Percentiles rank a stretch among this genome's conserved stretches.
Conservation (phyloP, 1,140 invertebrate species). For the Meloidogyne hapla region DNA sequence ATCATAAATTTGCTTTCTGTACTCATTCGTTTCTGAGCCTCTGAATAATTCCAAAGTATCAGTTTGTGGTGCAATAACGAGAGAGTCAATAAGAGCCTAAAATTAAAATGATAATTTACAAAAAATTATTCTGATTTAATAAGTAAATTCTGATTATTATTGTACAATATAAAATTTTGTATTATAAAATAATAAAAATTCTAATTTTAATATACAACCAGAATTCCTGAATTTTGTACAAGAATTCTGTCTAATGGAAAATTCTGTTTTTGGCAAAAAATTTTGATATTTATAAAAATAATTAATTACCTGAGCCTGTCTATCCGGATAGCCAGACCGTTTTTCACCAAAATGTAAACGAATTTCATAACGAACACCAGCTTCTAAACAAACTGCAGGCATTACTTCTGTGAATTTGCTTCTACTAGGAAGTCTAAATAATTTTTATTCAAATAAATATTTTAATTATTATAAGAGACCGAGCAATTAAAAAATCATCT, state of each 20-base stretch:
- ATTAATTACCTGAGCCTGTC: constrained; percentile 68
- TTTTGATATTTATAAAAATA: no score
- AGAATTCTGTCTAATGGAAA: no score
- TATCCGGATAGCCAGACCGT: constrained; percentile 69
- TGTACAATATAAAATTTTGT: no score
- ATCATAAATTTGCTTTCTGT: constrained; percentile 76
- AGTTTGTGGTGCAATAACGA: constrained; percentile 71
- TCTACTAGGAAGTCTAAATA: constrained; percentile 34
- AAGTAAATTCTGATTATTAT: no score
- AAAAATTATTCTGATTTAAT: not conserved
- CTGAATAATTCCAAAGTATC: constrained; percentile 81
- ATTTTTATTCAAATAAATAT: not conserved
- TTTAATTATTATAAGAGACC: constrained; percentile 50
- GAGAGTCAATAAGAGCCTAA: constrained; percentile 87
- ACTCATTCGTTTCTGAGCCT: constrained; percentile 66
- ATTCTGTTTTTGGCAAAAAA: no score
- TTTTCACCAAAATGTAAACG: constrained; percentile 76
- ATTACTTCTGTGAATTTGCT: constrained; percentile 65
- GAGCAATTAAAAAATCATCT: constrained; percentile 72
- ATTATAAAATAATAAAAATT: no score
- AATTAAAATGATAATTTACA: not conserved
- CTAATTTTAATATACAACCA: no score
- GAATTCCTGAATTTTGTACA: no score
- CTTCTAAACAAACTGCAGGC: constrained; percentile 84
- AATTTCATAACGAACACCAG: constrained; percentile 81